These are phyloP conservation scores for Tyrophagus putrescentiae DNA, from an alignment of 1,140 invertebrate genomes.

Conservation along the genomic window DNA sequence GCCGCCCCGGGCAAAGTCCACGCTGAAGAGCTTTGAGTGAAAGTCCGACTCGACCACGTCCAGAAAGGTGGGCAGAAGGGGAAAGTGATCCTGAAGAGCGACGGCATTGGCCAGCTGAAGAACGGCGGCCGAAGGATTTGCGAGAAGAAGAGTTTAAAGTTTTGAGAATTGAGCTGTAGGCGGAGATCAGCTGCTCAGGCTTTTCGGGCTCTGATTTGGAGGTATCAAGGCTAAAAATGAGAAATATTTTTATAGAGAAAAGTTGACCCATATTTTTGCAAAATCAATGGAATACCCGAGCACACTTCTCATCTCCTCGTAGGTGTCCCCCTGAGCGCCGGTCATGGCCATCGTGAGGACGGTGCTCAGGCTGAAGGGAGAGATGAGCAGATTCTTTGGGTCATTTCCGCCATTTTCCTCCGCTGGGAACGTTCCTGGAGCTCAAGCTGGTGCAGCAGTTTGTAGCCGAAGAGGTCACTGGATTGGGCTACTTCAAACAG, in stretches of 20 bases:
- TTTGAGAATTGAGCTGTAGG: too few relatives aligned
- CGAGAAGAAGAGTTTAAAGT: too few relatives aligned
- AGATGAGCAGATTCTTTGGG: background rate
- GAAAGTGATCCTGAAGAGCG: background rate
- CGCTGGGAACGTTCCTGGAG: background rate
- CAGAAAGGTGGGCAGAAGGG: too few relatives aligned
- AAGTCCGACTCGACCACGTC: background rate
- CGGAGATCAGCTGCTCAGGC: too few relatives aligned
- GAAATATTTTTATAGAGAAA: too few relatives aligned
- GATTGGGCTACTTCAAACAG: background rate
- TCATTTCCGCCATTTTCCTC: background rate
- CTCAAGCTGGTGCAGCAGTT: background rate
- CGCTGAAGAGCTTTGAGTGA: background rate
- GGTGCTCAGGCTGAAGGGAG: background rate
- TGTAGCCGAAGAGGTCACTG: background rate
- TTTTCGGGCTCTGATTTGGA: too few relatives aligned
- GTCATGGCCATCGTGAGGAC: background rate
- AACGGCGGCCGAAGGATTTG: too few relatives aligned
- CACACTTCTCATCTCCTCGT: too few relatives aligned
- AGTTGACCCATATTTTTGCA: too few relatives aligned
- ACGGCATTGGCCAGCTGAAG: background rate
- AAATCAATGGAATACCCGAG: too few relatives aligned
- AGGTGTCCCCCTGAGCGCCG: background rate
- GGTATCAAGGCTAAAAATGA: too few relatives aligned
- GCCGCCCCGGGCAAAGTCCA: conserved; percentile 24